Percentiles rank a stretch among this genome's conserved stretches.
phyloP scores from a whole-genome alignment of 2,797 vertebrate genomes.

The Peromyscus eremicus region DNA sequence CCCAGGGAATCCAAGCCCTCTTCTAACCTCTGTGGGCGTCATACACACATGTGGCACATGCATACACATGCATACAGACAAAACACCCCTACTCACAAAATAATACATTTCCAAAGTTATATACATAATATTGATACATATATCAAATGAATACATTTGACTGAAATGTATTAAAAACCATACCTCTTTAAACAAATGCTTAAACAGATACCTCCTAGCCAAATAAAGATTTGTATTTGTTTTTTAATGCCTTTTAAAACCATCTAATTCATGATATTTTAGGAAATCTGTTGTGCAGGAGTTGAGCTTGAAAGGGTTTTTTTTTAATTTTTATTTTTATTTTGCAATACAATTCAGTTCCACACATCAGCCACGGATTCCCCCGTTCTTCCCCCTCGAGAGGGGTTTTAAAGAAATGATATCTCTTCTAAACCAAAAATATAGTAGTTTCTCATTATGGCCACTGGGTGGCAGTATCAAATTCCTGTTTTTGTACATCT shows the following conservation, averaged over 20 bases:
- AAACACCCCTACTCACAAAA: too few relatives aligned
- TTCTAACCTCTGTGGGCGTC: not conserved
- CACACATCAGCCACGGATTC: too few relatives aligned
- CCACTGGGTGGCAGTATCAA: slow-evolving; percentile 64
- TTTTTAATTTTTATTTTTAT: too few relatives aligned
- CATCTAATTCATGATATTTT: not conserved
- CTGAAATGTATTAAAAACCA: slow-evolving; percentile 23
- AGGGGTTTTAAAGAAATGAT: not conserved
- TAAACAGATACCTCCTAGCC: not conserved
- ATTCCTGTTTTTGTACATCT: not conserved
- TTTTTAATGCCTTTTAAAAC: not conserved
- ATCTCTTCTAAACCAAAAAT: slow-evolving; percentile 7
- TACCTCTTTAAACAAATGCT: not conserved
- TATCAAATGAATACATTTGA: not conserved
- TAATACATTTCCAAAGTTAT: not conserved
- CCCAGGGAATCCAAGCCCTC: not conserved
- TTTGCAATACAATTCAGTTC: too few relatives aligned
- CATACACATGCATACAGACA: too few relatives aligned
- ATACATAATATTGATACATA: not conserved
- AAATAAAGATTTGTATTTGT: not conserved
- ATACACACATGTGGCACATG: not conserved
- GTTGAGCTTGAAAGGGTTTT: not conserved
- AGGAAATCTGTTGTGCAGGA: not conserved
- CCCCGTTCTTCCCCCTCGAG: too few relatives aligned
- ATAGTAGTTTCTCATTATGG: slow-evolving; percentile 13